Percentiles rank a stretch among this genome's conserved stretches.
Evolutionary conservation across 2,113 vertebrate species (phyloP).

Genomic region (Lampris megalopsis): DNA sequence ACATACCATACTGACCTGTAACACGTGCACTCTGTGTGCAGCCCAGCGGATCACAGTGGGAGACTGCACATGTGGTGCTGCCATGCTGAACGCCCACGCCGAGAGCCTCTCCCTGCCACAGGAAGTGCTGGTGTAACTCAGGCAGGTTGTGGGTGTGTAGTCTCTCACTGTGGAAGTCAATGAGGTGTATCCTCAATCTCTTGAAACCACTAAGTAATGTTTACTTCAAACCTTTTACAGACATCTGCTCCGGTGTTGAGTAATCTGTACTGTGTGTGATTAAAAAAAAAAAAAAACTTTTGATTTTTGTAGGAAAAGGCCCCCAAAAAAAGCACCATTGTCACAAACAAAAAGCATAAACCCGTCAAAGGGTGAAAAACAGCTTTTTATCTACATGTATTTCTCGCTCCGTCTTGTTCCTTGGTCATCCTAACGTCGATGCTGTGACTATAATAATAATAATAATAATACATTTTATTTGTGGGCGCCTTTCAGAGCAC

Average conservation of each 20-base stretch:
- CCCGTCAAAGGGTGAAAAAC: no score
- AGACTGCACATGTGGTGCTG: neutral
- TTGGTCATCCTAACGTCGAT: no score
- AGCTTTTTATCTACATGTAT: no score
- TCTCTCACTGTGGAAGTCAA: conserved; percentile 29
- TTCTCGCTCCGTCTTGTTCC: no score
- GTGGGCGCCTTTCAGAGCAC: no score
- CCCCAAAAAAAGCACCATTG: no score
- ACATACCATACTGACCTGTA: neutral
- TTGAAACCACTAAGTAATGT: neutral
- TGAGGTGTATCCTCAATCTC: conserved; percentile 17
- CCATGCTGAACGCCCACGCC: conserved; percentile 21
- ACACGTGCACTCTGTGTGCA: neutral
- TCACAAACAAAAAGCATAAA: no score
- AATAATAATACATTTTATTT: no score
- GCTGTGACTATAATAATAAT: no score
- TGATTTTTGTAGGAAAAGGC: no score
- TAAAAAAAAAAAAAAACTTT: no score
- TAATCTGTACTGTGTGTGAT: no score
- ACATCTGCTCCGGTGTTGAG: neutral
- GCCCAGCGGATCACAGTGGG: neutral
- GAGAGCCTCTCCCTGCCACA: conserved; percentile 42
- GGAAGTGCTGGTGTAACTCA: conserved; percentile 42
- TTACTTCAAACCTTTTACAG: neutral
- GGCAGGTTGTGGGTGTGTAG: conserved; percentile 33